Evolutionary conservation across 1,140 invertebrate genomes (phyloP).

Genomic region (Neomicropteryx cornuta): DNA sequence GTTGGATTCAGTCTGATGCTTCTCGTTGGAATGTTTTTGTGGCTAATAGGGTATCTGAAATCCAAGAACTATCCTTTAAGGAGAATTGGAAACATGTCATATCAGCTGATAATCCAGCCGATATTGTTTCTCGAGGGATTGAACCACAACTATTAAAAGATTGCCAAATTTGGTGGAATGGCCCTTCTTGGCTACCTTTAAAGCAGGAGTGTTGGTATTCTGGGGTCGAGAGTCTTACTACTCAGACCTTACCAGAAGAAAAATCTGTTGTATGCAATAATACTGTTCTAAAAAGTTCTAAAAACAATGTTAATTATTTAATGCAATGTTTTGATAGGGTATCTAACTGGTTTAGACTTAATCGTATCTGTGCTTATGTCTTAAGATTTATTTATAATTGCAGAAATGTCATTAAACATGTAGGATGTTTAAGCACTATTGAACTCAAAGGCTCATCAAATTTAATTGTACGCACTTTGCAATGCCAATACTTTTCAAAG

Average conservation of each 20-base stretch:
- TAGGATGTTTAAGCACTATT: neutral
- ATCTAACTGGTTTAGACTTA: no score
- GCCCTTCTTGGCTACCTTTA: constrained; percentile 11
- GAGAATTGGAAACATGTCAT: constrained; percentile 20
- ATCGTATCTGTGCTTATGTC: neutral
- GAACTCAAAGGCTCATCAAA: neutral
- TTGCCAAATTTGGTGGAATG: constrained; percentile 18
- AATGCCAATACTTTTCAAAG: neutral
- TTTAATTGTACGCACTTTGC: constrained; percentile 3
- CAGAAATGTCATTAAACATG: neutral
- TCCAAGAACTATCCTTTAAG: constrained; percentile 14
- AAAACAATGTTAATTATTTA: no score
- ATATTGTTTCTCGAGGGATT: constrained; percentile 21
- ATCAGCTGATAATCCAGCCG: constrained; percentile 22
- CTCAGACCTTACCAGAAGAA: neutral
- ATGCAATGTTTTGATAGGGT: no score
- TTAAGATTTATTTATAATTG: neutral
- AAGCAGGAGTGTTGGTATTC: neutral
- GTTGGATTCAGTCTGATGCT: constrained; percentile 14
- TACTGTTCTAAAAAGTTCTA: neutral
- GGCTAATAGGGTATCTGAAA: constrained; percentile 22
- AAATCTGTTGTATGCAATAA: neutral
- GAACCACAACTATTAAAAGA: constrained; percentile 13
- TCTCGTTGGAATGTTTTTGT: constrained; percentile 19
- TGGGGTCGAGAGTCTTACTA: neutral